Evolutionary conservation across 2,888 invertebrate species (phyloP), one percentile per base, ranked within the genome.

Genomic region (Nephrotoma appendiculata): DNA sequence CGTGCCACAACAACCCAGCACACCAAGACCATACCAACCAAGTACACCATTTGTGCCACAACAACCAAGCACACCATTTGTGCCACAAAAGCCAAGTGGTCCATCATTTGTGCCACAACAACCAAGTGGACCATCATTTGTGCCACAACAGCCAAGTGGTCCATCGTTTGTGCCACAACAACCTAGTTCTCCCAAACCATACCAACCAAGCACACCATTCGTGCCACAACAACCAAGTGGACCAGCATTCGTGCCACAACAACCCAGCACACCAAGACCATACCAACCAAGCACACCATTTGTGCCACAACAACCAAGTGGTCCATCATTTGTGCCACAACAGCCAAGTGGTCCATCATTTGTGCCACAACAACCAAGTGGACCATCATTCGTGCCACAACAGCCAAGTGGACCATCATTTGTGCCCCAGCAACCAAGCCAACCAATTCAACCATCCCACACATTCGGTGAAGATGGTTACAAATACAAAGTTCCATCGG

Each of bases 401-500:
- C 48, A 48, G n/a, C 48, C 48, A 48, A 31, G 71, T 31, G 44
- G 44, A 1, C 7, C 7, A 44, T 44, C 31, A 83, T 84, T 42
- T 84, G 45, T 45, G 44, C 85, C 42, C 15, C 86, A 43, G 3
- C 87, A 83, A 12, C 83, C 86, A 42, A 86, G 83, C 15, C 83
- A 86, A 41, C 85, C 41, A 84, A 19, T 44, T 44, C 15, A 85
- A 85, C 87, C 88, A 71, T 87, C 87, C 11, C 88, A 87, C 86
- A 86, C 86, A 11, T 85, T 89, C 4, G 91, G 91, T 45, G 90
- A 90, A 45, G 91, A 91, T 88, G 91, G 91, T 83, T 91, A 91
- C 88, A 91, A 91, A 87, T 91, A 91, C 87, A 91, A 91, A 87
- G 90, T 91, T 87, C 91, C 91, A 85, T 89, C 89, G 86, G 90